Conservation (phyloP, 2,113 vertebrate genomes). For the Megaleporinus macrocephalus region DNA sequence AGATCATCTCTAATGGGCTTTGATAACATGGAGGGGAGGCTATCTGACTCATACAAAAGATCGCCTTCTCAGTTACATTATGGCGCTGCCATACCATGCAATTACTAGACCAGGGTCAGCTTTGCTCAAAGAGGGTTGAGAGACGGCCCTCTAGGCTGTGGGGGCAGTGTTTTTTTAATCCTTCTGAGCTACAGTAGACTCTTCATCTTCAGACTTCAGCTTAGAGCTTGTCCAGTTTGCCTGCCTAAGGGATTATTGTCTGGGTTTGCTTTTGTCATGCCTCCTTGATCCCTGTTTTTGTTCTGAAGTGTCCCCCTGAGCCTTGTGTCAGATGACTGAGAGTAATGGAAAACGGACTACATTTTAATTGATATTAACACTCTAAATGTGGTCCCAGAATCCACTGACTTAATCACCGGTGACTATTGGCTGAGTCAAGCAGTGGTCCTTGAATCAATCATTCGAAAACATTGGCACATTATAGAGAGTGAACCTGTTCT, state of each 20-base stretch:
- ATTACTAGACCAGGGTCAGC: slow-evolving; percentile 40
- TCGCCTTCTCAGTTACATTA: slow-evolving; percentile 25
- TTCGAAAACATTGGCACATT: not conserved
- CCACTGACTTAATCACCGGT: not conserved
- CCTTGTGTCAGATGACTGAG: slow-evolving; percentile 48
- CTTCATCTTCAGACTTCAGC: slow-evolving; percentile 60
- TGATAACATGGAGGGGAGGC: slow-evolving; percentile 20
- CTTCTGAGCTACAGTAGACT: slow-evolving; percentile 53
- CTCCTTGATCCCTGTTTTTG: slow-evolving; percentile 55
- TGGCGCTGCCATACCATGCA: slow-evolving; percentile 4
- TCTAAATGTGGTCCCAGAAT: slow-evolving; percentile 14
- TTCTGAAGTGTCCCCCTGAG: slow-evolving; percentile 51
- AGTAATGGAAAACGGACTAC: slow-evolving; percentile 37
- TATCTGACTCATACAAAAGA: slow-evolving; percentile 38
- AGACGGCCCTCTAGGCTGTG: slow-evolving; percentile 37
- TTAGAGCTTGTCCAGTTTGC: slow-evolving; percentile 51
- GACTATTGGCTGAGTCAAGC: not conserved
- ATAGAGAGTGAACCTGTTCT: not conserved
- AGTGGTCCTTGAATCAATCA: not conserved
- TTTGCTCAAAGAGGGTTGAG: slow-evolving; percentile 41
- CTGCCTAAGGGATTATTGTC: slow-evolving; percentile 54
- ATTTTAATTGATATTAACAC: slow-evolving; percentile 46
- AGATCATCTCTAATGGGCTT: slow-evolving; percentile 31
- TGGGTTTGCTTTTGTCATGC: slow-evolving; percentile 51
- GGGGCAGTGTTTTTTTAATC: slow-evolving; percentile 48